phyloP scores from a whole-genome alignment of 1,140 invertebrate species.

The Macrostomum lignano region DNA sequence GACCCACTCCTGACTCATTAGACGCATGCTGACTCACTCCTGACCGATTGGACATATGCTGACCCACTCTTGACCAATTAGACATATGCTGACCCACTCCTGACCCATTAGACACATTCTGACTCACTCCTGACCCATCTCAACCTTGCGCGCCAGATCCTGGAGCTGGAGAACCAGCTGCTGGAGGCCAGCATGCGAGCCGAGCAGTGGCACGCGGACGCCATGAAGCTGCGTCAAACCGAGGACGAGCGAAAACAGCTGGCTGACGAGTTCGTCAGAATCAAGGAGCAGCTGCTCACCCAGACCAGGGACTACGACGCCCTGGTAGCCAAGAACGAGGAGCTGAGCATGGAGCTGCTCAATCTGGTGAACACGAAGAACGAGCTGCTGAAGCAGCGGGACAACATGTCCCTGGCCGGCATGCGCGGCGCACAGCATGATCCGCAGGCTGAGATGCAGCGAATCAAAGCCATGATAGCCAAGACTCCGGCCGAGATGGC shows the following conservation, averaged over 20 bases:
- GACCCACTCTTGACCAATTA: too few relatives aligned
- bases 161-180: constrained; percentile 15
- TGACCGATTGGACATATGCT: too few relatives aligned
- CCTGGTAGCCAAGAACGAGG: constrained; percentile 17
- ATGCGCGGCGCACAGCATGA: constrained; percentile 11
- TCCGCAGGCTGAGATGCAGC: constrained; percentile 14
- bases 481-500: too few relatives aligned
- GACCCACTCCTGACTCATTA: too few relatives aligned
- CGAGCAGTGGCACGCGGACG: too few relatives aligned
- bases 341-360: constrained; percentile 19
- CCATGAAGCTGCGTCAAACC: constrained; percentile 14
- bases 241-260: constrained; percentile 20
- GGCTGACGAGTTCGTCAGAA: constrained; percentile 21
- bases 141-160: constrained; percentile 11
- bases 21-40: too few relatives aligned
- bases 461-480: constrained; percentile 16
- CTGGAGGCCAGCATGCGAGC: constrained; percentile 12
- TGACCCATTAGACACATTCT: too few relatives aligned
- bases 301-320: constrained; percentile 17
- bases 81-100: too few relatives aligned
- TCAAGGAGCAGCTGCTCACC: constrained; percentile 20
- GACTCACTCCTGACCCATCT: neutral
- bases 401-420: constrained; percentile 6
- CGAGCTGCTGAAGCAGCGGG: constrained; percentile 14
- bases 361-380: constrained; percentile 23